Evolutionary conservation across 2,888 invertebrate species (phyloP).

Genomic region (Eupithecia pulchellata): DNA sequence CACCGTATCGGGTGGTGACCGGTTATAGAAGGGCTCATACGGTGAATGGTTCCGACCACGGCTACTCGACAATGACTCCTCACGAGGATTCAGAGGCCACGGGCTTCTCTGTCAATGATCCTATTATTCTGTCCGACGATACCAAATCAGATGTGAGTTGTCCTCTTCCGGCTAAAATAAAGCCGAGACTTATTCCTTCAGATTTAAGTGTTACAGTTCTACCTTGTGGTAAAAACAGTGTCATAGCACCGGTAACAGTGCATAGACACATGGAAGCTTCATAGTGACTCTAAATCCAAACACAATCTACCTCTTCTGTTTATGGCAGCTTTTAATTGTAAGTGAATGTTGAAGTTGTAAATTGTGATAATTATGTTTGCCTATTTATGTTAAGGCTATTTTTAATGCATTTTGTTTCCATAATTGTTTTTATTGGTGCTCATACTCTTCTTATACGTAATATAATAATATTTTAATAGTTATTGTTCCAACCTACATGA

Average conservation of each 20-base stretch:
- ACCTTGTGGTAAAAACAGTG: conserved; percentile 84
- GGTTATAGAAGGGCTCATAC: conserved; percentile 91
- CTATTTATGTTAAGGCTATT: conserved; percentile 28
- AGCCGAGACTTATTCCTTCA: conserved; percentile 71
- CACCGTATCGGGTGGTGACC: conserved; percentile 94
- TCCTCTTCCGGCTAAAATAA: conserved; percentile 82
- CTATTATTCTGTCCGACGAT: conserved; percentile 83
- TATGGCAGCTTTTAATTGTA: conserved; percentile 42
- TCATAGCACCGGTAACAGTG: conserved; percentile 95
- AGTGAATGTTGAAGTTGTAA: conserved; percentile 38
- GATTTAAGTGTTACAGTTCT: conserved; percentile 80
- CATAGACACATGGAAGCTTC: conserved; percentile 95
- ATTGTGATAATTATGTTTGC: conserved; percentile 42
- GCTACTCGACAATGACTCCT: conserved; percentile 97
- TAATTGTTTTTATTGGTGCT: conserved; percentile 36
- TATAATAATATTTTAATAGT: neutral
- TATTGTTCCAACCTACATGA: neutral
- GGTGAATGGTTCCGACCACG: conserved; percentile 95
- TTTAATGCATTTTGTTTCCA: conserved; percentile 15
- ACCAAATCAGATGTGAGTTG: conserved; percentile 85
- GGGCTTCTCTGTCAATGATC: conserved; percentile 89
- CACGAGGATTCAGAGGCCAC: conserved; percentile 95
- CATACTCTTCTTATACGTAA: conserved; percentile 8
- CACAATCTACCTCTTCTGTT: conserved; percentile 67
- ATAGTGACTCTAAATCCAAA: conserved; percentile 60